Conservation (phyloP, 2,888 invertebrate genomes). For the Sisyra terminalis region DNA sequence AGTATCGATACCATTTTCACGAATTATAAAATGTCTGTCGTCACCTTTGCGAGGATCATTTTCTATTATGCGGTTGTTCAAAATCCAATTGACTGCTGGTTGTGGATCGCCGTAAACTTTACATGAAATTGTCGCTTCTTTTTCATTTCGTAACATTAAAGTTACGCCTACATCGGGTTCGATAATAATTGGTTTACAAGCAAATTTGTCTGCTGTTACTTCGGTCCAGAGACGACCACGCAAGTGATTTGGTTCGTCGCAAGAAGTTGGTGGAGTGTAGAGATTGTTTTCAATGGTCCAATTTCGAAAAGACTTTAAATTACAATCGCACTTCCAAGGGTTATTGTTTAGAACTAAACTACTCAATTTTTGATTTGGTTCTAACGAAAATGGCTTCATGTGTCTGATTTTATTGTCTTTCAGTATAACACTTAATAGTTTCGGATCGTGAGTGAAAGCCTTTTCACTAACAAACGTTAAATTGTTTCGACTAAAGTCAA, state of each 20-base stretch:
- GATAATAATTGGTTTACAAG: slow-evolving; percentile 62
- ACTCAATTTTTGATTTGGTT: slow-evolving; percentile 35
- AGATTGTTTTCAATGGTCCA: slow-evolving; percentile 57
- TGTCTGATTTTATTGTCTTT: slow-evolving; percentile 57
- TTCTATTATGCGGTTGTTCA: slow-evolving; percentile 44
- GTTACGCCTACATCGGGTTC: slow-evolving; percentile 41
- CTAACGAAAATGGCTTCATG: slow-evolving; percentile 26
- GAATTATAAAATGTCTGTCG: slow-evolving; percentile 31
- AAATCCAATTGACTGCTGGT: slow-evolving; percentile 60
- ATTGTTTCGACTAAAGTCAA: slow-evolving; percentile 61
- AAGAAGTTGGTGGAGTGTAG: slow-evolving; percentile 57
- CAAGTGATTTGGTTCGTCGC: slow-evolving; percentile 51
- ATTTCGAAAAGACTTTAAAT: slow-evolving; percentile 59
- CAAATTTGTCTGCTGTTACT: slow-evolving; percentile 53
- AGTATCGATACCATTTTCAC: slow-evolving; percentile 26
- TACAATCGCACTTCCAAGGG: slow-evolving; percentile 81
- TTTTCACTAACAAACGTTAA: slow-evolving; percentile 50
- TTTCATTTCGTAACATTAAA: slow-evolving; percentile 38
- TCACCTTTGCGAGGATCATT: slow-evolving; percentile 30
- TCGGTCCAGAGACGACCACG: slow-evolving; percentile 58
- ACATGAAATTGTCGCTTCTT: slow-evolving; percentile 52
- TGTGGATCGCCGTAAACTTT: slow-evolving; percentile 58
- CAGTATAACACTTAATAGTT: slow-evolving; percentile 49
- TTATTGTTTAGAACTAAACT: slow-evolving; percentile 65
- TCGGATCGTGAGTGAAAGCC: slow-evolving; percentile 52